These are phyloP conservation scores for Pungitius pungitius DNA, from an alignment of 2,113 vertebrate species.

Conservation along the genomic window DNA sequence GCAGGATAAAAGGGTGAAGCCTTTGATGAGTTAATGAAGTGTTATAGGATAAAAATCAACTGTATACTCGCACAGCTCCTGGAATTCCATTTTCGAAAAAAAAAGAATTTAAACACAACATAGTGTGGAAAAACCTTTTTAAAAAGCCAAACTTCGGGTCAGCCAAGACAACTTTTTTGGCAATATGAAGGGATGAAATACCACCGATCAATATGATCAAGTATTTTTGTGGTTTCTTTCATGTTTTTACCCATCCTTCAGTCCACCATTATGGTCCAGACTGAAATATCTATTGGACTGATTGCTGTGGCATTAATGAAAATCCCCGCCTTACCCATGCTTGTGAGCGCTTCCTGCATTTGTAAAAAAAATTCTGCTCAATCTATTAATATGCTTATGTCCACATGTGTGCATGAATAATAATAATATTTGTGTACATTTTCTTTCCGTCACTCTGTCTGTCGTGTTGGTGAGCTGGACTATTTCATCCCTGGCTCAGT, in stretches of 20 bases:
- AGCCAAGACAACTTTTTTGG: neutral
- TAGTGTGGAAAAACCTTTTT: neutral
- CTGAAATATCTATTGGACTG: neutral
- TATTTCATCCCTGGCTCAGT: constrained; percentile 7
- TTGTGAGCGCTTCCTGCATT: neutral
- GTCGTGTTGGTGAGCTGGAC: neutral
- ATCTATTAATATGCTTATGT: neutral
- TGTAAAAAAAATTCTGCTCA: too few species aligned
- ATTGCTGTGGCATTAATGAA: neutral
- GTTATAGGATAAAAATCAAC: constrained; percentile 54
- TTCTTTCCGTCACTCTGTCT: neutral
- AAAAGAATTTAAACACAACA: constrained; percentile 10
- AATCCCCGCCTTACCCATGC: neutral
- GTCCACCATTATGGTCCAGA: neutral
- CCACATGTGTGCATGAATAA: neutral
- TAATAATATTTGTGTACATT: neutral
- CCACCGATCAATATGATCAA: constrained; percentile 14
- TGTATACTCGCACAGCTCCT: constrained; percentile 16
- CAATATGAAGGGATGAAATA: neutral
- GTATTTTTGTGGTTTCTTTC: constrained; percentile 6
- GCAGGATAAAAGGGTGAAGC: constrained; percentile 50
- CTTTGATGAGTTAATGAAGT: constrained; percentile 69
- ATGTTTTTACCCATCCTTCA: neutral
- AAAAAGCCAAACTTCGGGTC: constrained; percentile 6
- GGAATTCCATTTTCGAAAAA: constrained; percentile 55